Conservation (phyloP, 64 coral and sea anemone species). For the Orbicella faveolata region DNA sequence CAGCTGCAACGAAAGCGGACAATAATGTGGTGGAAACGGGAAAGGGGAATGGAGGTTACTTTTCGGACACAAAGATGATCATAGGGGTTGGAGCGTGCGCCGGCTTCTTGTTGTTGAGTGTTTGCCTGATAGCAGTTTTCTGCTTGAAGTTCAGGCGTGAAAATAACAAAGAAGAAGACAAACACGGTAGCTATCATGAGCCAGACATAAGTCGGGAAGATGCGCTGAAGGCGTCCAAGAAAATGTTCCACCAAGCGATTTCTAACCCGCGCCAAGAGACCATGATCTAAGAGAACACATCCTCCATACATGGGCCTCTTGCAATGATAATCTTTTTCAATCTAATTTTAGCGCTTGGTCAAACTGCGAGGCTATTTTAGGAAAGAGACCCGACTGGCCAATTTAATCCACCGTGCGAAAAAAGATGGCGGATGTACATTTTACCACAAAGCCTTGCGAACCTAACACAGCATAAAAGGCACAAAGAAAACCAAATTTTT, state of each 20-base stretch:
- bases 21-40: conserved; percentile 7
- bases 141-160: conserved; percentile 57
- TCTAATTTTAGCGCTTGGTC: no score
- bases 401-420: no score
- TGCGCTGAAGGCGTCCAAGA: conserved; percentile 83
- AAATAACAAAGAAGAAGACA: not conserved
- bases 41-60: conserved; percentile 10
- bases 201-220: conserved; percentile 85
- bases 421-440: no score
- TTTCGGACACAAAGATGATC: conserved; percentile 61
- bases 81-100: conserved; percentile 68
- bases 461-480: no score
- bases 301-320: no score
- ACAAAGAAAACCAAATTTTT: no score
- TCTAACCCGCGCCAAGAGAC: conserved; percentile 36
- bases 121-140: conserved; percentile 51
- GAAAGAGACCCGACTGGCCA: no score
- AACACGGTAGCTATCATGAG: conserved; percentile 59
- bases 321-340: no score
- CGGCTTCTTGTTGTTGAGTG: conserved; percentile 48
- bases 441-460: no score
- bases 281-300: not conserved
- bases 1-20: not conserved
- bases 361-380: no score
- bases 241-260: conserved; percentile 87